These are phyloP conservation scores for Penaeus vannamei DNA, from an alignment of 1,140 invertebrate genomes.

Conservation along the genomic window DNA sequence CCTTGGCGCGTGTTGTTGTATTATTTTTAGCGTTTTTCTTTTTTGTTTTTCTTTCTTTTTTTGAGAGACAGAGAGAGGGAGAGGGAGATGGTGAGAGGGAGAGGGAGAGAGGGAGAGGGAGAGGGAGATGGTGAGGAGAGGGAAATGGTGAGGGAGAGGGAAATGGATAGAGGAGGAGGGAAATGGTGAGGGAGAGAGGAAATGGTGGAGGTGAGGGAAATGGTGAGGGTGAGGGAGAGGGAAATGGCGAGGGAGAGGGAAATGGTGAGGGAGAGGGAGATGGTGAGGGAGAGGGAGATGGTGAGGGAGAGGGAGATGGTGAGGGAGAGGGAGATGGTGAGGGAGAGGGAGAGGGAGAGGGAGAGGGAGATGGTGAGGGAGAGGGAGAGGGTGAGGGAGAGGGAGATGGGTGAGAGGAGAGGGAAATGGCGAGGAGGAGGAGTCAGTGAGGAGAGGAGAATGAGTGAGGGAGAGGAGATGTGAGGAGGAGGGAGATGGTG, in stretches of 20 bases:
- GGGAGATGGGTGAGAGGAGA: not conserved
- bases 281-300: not conserved
- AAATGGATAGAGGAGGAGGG: not conserved
- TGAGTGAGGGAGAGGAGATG: not conserved
- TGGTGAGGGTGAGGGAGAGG: not conserved
- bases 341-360: not conserved
- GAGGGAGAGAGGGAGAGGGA: not conserved
- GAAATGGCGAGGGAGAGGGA: not conserved
- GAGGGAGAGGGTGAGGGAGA: not conserved
- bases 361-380: not conserved
- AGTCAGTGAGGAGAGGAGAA: not conserved
- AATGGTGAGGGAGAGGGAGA: not conserved
- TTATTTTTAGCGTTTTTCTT: not conserved
- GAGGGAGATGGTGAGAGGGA: not conserved
- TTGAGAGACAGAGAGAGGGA: constrained; percentile 3
- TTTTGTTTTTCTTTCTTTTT: too few relatives aligned
- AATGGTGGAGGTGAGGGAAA: not conserved
- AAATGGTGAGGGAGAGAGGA: not conserved
- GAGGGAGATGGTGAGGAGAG: not conserved
- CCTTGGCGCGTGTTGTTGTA: not conserved
- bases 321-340: not conserved
- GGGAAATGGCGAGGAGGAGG: not conserved
- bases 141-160: too few relatives aligned
- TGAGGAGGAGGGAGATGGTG: too few relatives aligned
- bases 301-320: not conserved